Conservation (phyloP, 2,888 invertebrate genomes). For the Pterostichus madidus region DNA sequence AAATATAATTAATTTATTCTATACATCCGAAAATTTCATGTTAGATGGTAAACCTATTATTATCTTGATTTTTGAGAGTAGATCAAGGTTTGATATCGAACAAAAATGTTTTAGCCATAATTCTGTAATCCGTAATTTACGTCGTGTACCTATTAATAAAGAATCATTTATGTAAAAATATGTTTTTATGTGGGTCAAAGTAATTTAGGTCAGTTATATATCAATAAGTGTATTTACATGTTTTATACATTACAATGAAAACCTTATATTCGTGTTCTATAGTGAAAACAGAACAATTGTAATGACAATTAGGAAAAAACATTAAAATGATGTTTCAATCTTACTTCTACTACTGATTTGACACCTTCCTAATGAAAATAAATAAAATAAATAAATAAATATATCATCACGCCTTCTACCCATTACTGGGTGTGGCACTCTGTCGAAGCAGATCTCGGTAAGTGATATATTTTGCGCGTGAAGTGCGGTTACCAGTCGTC, state of each 20-base stretch:
- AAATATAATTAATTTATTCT: slow-evolving; percentile 1
- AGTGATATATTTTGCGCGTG: no score
- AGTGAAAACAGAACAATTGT: background rate
- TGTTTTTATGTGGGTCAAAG: slow-evolving; percentile 16
- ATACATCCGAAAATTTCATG: background rate
- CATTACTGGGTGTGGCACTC: no score
- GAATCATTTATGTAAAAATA: slow-evolving; percentile 4
- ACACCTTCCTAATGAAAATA: background rate
- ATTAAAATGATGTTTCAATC: background rate
- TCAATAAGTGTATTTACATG: slow-evolving; percentile 1
- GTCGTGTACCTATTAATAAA: slow-evolving; percentile 16
- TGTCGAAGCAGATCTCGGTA: no score
- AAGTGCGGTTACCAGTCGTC: no score
- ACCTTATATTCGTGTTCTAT: background rate
- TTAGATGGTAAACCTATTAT: background rate
- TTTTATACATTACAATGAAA: slow-evolving; percentile 8
- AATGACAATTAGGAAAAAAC: background rate
- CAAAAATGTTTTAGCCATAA: background rate
- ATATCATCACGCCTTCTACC: no score
- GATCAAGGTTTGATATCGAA: background rate
- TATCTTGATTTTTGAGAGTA: slow-evolving; percentile 6
- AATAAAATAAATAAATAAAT: no score
- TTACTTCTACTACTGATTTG: background rate
- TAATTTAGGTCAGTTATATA: slow-evolving; percentile 21
- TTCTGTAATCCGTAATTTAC: slow-evolving; percentile 1